Evolutionary conservation across 2,888 invertebrate genomes (phyloP), one percentile per base, ranked within the genome.

Genomic region (Melanchra persicariae): DNA sequence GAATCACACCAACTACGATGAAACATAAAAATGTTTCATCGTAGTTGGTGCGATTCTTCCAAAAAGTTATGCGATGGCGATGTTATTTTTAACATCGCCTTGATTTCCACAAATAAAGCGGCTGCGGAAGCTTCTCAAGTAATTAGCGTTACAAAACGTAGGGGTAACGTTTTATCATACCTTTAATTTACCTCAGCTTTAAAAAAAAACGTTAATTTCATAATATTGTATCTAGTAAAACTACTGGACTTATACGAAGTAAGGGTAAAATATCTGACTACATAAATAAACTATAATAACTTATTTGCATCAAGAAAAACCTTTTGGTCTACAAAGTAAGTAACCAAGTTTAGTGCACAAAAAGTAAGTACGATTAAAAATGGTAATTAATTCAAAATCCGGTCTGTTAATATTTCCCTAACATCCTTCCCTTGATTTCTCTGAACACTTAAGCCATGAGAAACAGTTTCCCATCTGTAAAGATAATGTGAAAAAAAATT

Each of bases 371-470:
- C 1, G 30, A 1, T 40, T 34, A 9, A 19, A 30, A 19, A 40
- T 22, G 19, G 2, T 34, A 43, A 66, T 34, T 15, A 10, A 24
- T 34, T 12, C 43, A 34, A 49, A 55, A 69, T 22, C 30, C 19
- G 8, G 8, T 49, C 8, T 0, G 30, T 26, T 70, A 69, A 30
- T 43, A 69, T n/a, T 72, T 78, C 30, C 30, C 15, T 24, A 24
- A 30, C 43, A 73, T 57, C 61, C 73, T 79, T 79, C 24, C 49
- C 51, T 24, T 30, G 55, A 73, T 74, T 72, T 79, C 55, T 30
- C 79, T n/a, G 37, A 51, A 30, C 45, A 37, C 45, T 64, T 40
- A 19, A 24, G 8, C 59, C 40, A 59, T 49, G 34, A 49, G 26
- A 55, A 55, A 45, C 30, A 9, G 40, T 47, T 62, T 74, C 63